Conservation (phyloP, 2,888 invertebrate genomes). For the Prionchulus punctatus region DNA sequence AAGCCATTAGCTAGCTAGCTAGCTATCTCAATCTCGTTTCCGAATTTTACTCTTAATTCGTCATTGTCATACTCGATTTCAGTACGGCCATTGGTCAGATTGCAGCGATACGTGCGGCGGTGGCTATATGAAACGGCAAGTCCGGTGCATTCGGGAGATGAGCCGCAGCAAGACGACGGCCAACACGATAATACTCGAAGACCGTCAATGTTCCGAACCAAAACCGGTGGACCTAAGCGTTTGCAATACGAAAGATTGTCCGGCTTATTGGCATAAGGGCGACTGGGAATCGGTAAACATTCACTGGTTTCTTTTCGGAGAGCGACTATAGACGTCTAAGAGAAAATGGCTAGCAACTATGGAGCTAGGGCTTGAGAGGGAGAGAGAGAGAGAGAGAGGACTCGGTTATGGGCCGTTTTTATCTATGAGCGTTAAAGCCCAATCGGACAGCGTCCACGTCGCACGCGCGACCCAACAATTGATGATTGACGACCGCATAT, state of each 20-base stretch:
- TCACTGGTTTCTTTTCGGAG: no score
- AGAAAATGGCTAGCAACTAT: no score
- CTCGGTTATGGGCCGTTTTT: no score
- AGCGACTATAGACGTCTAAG: no score
- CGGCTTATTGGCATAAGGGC: slow-evolving; percentile 68
- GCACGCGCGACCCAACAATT: no score
- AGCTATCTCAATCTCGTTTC: neutral
- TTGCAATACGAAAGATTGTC: slow-evolving; percentile 82
- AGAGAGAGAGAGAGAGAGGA: no score
- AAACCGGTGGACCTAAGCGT: slow-evolving; percentile 42
- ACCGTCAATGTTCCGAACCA: slow-evolving; percentile 61
- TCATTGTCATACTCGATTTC: neutral
- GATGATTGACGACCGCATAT: no score
- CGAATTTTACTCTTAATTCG: no score
- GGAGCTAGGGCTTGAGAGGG: no score
- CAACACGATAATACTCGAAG: slow-evolving; percentile 78
- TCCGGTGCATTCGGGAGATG: slow-evolving; percentile 53
- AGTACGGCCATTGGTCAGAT: slow-evolving; percentile 19
- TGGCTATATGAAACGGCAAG: slow-evolving; percentile 66
- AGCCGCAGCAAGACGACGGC: slow-evolving; percentile 58
- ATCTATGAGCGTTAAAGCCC: no score
- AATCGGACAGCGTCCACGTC: no score
- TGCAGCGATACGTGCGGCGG: slow-evolving; percentile 87
- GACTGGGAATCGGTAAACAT: slow-evolving; percentile 23
- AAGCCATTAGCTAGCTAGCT: slow-evolving; percentile 5